Percentiles rank a stretch among this genome's conserved stretches.
Conservation (phyloP, 2,797 vertebrate species). For the Bradypodion pumilum region DNA sequence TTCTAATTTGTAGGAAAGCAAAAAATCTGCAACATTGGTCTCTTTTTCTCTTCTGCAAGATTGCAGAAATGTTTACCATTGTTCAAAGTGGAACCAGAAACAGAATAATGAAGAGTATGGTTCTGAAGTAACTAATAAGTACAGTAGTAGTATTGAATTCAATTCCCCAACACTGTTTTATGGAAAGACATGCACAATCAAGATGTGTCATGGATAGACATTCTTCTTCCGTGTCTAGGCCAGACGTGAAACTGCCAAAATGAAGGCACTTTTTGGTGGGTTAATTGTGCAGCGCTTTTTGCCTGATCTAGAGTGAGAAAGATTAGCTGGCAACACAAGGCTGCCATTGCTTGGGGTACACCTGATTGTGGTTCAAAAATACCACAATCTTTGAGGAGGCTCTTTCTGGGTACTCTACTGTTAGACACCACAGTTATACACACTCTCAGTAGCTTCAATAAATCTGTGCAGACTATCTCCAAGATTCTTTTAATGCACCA, state of each 20-base stretch:
- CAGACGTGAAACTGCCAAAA: no score
- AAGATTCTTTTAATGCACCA: neutral
- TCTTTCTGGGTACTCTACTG: no score
- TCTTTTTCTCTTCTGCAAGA: neutral
- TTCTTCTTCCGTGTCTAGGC: no score
- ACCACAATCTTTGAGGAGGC: no score
- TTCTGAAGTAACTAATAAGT: neutral
- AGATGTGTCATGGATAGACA: no score
- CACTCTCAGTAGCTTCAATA: neutral
- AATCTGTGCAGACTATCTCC: neutral
- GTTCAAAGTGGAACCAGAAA: neutral
- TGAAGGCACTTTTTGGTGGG: no score
- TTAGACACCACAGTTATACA: neutral
- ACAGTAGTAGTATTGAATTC: neutral
- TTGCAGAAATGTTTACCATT: neutral
- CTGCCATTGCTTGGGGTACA: no score
- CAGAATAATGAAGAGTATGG: neutral
- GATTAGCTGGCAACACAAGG: no score
- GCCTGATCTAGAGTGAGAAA: no score
- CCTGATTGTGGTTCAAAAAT: no score
- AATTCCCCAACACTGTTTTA: neutral
- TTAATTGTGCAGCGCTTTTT: no score
- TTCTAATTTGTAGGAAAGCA: neutral
- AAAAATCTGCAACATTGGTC: neutral
- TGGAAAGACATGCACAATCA: neutral